These are phyloP conservation scores for Phrynocephalus forsythii DNA, from an alignment of 2,797 vertebrate genomes.

Conservation along the genomic window DNA sequence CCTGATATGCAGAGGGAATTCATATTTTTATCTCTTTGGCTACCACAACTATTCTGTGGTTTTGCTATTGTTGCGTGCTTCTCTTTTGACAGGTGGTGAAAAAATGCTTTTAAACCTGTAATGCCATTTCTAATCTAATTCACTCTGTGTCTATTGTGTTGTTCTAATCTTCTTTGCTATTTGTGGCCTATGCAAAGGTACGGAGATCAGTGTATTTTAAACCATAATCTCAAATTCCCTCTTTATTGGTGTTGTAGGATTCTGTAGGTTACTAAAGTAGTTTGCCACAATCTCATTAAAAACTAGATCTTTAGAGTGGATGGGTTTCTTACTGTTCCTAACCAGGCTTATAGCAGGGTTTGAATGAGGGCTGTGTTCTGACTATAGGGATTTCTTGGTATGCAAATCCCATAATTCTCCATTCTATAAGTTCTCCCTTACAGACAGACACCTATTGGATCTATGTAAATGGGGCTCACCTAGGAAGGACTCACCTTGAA, in stretches of 20 bases:
- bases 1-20: rapidly evolving
- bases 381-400: too few species aligned
- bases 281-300: background rate
- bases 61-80: background rate
- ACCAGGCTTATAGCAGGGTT: too few species aligned
- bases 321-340: background rate
- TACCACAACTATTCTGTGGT: background rate
- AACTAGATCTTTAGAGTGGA: background rate
- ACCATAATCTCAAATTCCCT: background rate
- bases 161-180: slow-evolving; percentile 25
- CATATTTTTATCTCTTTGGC: background rate
- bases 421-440: too few species aligned
- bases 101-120: background rate
- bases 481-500: too few species aligned
- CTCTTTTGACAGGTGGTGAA: background rate
- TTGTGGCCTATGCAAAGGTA: background rate
- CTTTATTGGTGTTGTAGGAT: background rate
- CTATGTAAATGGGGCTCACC: too few species aligned
- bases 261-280: background rate
- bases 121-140: slow-evolving; percentile 21
- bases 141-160: rapidly evolving
- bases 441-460: too few species aligned
- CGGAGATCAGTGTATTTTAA: background rate
- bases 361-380: too few species aligned
- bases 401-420: too few species aligned